A percentile compares a stretch with the other conserved stretches of the same genome.
Evolutionary conservation across 2,797 vertebrate species (phyloP).

Genomic region (Streptopelia turtur): DNA sequence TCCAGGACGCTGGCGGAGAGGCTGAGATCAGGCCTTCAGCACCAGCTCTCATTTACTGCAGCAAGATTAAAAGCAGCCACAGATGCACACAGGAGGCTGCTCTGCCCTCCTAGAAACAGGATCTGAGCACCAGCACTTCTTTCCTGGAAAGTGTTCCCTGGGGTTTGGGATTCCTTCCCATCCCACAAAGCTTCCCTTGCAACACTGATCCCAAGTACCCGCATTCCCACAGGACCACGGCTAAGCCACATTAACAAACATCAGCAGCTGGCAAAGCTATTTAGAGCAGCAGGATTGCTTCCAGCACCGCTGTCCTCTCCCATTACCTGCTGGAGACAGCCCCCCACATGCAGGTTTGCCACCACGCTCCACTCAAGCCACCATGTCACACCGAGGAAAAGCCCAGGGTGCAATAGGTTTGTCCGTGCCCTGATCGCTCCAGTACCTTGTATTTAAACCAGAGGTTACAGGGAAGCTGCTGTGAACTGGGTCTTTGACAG

Average conservation of each 20-base stretch:
- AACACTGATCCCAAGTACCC: background rate
- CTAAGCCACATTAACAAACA: background rate
- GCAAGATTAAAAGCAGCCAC: background rate
- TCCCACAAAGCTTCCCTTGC: background rate
- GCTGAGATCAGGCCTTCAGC: background rate
- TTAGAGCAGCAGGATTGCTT: background rate
- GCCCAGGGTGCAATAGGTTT: fast-evolving
- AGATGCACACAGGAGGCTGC: background rate
- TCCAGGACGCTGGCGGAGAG: background rate
- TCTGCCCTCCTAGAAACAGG: background rate
- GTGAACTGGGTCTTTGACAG: fast-evolving
- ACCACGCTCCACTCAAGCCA: background rate
- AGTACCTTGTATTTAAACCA: background rate
- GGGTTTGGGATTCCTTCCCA: background rate
- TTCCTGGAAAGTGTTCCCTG: slow-evolving; percentile 40
- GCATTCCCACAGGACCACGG: background rate
- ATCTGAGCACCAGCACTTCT: background rate
- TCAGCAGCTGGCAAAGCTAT: slow-evolving; percentile 18
- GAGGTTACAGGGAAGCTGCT: background rate
- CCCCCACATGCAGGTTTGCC: background rate
- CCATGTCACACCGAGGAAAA: background rate
- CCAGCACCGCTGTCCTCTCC: background rate
- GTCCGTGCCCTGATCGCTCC: background rate
- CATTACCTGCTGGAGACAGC: background rate
- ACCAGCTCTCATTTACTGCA: background rate